Evolutionary conservation across 2,888 invertebrate genomes (phyloP), one percentile per base, ranked within the genome.

Genomic region (Euphydryas editha): DNA sequence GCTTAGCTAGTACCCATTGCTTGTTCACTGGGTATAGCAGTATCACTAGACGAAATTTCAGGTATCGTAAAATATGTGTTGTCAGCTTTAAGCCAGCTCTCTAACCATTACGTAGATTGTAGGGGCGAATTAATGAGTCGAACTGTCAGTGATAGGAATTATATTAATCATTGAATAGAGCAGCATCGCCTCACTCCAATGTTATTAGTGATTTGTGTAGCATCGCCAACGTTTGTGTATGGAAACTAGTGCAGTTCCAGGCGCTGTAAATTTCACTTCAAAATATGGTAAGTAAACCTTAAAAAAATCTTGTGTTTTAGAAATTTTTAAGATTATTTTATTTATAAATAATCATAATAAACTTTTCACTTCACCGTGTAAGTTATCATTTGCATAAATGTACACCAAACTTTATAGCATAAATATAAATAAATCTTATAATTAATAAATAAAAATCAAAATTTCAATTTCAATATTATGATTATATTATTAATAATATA

Each of bases 121-220:
- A 30, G 30, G 36, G 30, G 36, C 11, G 11, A 37, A 49, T 36
- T 11, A 15, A 49, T 39, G 20, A 51, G 6, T 49, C 21, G 21
- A 51, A 36, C 21, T 15, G 21, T 39, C 37, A 21, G 15, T 37
- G 60, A 47, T 47, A 39, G 46, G 56, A 56, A 21, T 37, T 6
- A 6, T 46, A 56, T 47, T 56, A 56, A 37, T 47, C 55, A 47
- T 56, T 47, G 46, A 55, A 51, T 51, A 56, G 46, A 56, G 55
- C 36, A n/a, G 44, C 36, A 46, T 37, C 46, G 56, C 37, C 30
- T 37, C 55, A 46, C 46, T 56, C 44, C 37, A 37, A 54, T 54
- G 36, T 55, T 62, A 62, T 56, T 55, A 7, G 56, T 56, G 15
- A 7, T 21, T 56, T 20, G 44, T 21, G 37, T 37, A 56, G 47